These are phyloP conservation scores for Poliocrania exsul DNA, from an alignment of 2,797 vertebrate species.

Conservation along the genomic window DNA sequence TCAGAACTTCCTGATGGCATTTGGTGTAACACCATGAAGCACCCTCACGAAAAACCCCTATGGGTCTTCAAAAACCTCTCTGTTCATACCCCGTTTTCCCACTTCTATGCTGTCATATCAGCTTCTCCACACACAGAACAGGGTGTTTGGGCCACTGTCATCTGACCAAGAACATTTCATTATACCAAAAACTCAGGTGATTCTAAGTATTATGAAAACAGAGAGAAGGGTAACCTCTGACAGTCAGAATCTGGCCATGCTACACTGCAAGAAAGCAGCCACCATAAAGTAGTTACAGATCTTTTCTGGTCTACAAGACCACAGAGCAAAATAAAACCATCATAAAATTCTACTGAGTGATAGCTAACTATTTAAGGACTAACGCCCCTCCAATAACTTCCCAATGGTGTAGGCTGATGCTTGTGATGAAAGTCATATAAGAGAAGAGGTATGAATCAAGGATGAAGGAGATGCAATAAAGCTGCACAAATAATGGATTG, in stretches of 20 bases:
- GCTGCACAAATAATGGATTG: background rate
- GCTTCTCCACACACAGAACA: accelerated
- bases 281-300: background rate
- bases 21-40: background rate
- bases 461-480: background rate
- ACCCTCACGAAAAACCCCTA: background rate
- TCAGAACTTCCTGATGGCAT: background rate
- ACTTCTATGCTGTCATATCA: accelerated
- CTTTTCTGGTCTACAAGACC: background rate
- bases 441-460: background rate
- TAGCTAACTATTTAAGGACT: background rate
- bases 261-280: background rate
- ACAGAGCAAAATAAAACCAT: background rate
- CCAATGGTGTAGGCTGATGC: background rate
- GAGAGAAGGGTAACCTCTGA: background rate
- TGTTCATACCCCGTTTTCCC: background rate
- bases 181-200: background rate
- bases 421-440: background rate
- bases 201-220: background rate
- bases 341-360: background rate
- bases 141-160: background rate
- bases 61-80: background rate
- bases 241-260: background rate
- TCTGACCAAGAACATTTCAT: background rate
- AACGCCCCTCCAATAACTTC: background rate